These are phyloP conservation scores for Botia almorhae DNA, from an alignment of 2,797 vertebrate genomes.

Conservation along the genomic window DNA sequence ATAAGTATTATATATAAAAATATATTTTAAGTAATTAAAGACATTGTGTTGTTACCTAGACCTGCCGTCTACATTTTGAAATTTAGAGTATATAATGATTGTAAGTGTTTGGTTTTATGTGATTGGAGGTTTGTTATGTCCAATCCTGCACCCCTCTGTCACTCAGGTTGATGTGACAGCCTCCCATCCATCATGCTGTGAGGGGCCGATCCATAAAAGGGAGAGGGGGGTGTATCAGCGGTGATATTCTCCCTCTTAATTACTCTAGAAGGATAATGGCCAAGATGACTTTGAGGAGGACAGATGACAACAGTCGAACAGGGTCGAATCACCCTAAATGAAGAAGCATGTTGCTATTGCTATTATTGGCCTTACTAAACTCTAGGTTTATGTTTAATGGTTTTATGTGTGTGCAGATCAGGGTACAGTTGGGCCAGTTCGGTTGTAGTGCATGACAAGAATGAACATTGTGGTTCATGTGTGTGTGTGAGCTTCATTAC, in stretches of 20 bases:
- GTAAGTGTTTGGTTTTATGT: slow-evolving; percentile 42
- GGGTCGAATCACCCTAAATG: not conserved
- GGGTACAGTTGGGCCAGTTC: slow-evolving; percentile 1
- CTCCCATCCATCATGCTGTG: slow-evolving; percentile 76
- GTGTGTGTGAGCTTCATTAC: slow-evolving; percentile 69
- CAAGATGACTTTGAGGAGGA: slow-evolving; percentile 61
- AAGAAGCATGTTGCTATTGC: not conserved
- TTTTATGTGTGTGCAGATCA: slow-evolving; percentile 12
- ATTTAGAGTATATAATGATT: slow-evolving; percentile 32
- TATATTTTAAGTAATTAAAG: no score
- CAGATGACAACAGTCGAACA: slow-evolving; percentile 49
- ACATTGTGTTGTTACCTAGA: slow-evolving; percentile 11
- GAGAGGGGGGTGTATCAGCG: slow-evolving; percentile 60
- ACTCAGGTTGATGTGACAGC: slow-evolving; percentile 74
- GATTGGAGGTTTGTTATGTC: slow-evolving; percentile 48
- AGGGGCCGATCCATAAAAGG: slow-evolving; percentile 65
- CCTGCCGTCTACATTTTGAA: slow-evolving; percentile 34
- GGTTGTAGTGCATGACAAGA: slow-evolving; percentile 71
- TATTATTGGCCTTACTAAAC: slow-evolving; percentile 3
- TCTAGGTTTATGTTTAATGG: not conserved
- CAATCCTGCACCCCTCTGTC: slow-evolving; percentile 47
- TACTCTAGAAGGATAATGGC: slow-evolving; percentile 61
- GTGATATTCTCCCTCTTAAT: slow-evolving; percentile 64
- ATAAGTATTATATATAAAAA: no score
- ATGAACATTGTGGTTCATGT: slow-evolving; percentile 66